Evolutionary conservation across 2,888 invertebrate genomes (phyloP), one percentile per base, ranked within the genome.

Genomic region (Cataglyphis altisquamis): DNA sequence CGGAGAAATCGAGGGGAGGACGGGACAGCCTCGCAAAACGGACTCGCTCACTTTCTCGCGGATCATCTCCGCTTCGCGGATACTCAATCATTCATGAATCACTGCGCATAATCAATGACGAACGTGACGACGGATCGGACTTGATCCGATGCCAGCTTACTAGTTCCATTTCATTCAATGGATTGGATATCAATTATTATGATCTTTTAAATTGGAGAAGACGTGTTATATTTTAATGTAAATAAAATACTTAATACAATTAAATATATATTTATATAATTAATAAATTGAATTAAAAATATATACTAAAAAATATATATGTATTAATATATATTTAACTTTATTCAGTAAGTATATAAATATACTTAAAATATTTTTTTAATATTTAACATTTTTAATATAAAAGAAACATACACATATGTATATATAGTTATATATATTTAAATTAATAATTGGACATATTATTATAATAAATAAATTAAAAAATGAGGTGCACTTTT

Each of bases 1-100:
- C 55, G 8, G 78, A 73, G 88, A 87, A 77, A 87, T 84, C 85
- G 82, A 80, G 82, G 74, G 57, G 82, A 84, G 32, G n/a, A n/a
- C 15, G 12, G 45, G 52, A 36, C 29, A 45, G 25, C 62, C 67
- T 25, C 72, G 48, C 21, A 45, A 18, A 18, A 36, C 66, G 48
- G 45, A 41, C 75, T 62, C 78, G 66, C 75, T 77, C 82, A 82
- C 84, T 86, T 82, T 86, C 86, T 72, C 84, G 70, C 12, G 15
- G 15, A 21, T 67, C 63, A 45, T 62, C 68, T 41, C 25, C 18
- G 41, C 74, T 82, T 66, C 73, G 63, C 66, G 41, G 64, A 52
- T 63, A 62, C 63, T 62, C 68, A 70, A 84, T 84, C 82, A 82
- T 70, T 82, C 84, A 75, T 84, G 75, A 82, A 84, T 82, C 82